Evolutionary conservation across 2,888 invertebrate species (phyloP).

Genomic region (Hanleya hanleyi): DNA sequence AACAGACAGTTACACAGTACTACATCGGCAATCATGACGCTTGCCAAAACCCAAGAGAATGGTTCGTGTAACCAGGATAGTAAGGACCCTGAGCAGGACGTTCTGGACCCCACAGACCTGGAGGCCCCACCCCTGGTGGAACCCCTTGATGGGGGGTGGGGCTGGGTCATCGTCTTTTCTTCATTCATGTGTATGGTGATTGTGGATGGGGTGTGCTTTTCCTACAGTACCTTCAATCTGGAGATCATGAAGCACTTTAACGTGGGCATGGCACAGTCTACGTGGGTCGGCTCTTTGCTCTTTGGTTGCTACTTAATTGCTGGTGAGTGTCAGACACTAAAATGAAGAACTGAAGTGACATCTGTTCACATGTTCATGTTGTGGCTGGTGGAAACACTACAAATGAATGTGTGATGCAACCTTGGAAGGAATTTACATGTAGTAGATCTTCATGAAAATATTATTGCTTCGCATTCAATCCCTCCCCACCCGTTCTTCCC

Average conservation of each 20-base stretch:
- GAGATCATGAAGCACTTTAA: constrained; percentile 81
- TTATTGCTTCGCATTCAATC: too few relatives aligned
- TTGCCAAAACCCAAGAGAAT: not conserved
- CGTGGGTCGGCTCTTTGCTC: constrained; percentile 88
- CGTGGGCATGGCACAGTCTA: constrained; percentile 82
- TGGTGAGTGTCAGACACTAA: constrained; percentile 80
- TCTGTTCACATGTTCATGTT: too few relatives aligned
- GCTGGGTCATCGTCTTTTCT: constrained; percentile 67
- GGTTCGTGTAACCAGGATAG: too few relatives aligned
- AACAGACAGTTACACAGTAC: too few relatives aligned
- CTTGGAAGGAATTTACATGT: too few relatives aligned
- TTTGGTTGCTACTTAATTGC: constrained; percentile 92
- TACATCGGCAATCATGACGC: not conserved
- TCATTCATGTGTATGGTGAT: constrained; percentile 53
- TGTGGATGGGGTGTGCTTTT: constrained; percentile 91
- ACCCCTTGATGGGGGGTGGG: constrained; percentile 69
- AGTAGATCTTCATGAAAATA: too few relatives aligned
- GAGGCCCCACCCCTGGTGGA: constrained; percentile 42
- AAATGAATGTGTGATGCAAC: too few relatives aligned
- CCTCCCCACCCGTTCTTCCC: too few relatives aligned
- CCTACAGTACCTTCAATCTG: constrained; percentile 83
- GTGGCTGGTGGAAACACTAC: too few relatives aligned
- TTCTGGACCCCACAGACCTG: not conserved
- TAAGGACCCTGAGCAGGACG: constrained; percentile 1
- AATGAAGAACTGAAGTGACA: too few relatives aligned